Evolutionary conservation across 2,113 vertebrate species (phyloP), one percentile per base, ranked within the genome.

Genomic region (Lycaon pictus): DNA sequence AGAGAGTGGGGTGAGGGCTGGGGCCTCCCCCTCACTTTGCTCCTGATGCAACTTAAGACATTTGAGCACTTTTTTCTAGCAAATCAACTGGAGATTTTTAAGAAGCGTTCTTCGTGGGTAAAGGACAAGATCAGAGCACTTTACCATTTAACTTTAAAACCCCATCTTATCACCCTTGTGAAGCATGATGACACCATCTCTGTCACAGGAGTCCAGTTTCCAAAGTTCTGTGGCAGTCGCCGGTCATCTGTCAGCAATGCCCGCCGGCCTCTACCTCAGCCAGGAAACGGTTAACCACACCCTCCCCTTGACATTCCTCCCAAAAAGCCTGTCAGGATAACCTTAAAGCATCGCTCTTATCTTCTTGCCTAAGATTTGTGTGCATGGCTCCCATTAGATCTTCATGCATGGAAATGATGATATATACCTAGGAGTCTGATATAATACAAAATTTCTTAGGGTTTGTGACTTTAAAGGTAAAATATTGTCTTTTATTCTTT

Each of bases 401-500:
- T 65, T 76, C 98, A 23, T n/a, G 88, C 95, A 79, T 80, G 95
- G 63, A 96, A 85, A 83, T 85, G 94, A 88, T 81, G 83, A 76
- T 87, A 32, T 60, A 88, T 82, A 89, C 96, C 95, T 92, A 62
- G 62, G 90, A 94, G 94, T 84, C 96, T 96, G 94, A 76, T 37
- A 56, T 69, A 80, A 29, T 62, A 63, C 95, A 43, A 29, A 55
- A 65, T 87, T 82, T 96, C 86, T 65, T 56, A 53, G 85, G 88
- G 88, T 77, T 43, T 79, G 88, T 90, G 93, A 93, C 82, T 97
- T 80, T 85, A 81, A 86, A 97, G 72, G 90, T 96, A 90, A 96
- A 97, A 94, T 94, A 85, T 62, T 95, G 92, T 92, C 90, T 97
- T 97, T 96, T 92, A 56, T 77, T 90, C 92, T 96, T 94, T 84